Evolutionary conservation across 2,888 invertebrate species (phyloP), one percentile per base, ranked within the genome.

Genomic region (Ophioninae sp.): DNA sequence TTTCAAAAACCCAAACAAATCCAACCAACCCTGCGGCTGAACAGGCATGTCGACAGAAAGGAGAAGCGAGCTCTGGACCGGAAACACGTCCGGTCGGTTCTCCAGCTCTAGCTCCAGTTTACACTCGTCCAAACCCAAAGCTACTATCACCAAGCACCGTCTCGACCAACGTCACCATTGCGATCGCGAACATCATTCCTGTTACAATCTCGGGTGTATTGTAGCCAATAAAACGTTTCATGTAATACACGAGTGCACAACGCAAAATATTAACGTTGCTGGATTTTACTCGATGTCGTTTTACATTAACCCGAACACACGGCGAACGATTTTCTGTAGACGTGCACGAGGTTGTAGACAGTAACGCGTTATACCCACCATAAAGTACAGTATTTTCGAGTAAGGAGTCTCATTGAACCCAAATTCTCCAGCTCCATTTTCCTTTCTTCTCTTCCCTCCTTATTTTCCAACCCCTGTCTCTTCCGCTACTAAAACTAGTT

Each of bases 231-330:
- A 79, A 84, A 79, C 79, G 75, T 82, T 81, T 81, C 73, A 68
- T 72, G 68, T 63, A 81, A 81, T 68, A 75, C 84, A 84, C 83
- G 74, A 81, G 78, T 65, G 77, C 83, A 81, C 81, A 84, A 81
- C 71, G 71, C 72, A 72, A 80, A 83, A 79, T 65, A 30, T 41
- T 68, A 78, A 73, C 22, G 69, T 68, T 74, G 59, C 78, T 56
- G 63, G 68, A 73, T 74, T 83, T 83, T 20, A 79, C 67, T 81
- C 67, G 58, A 20, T 76, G 39, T 41, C 8, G 17, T 44, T 30
- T 30, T 71, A 37, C 63, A 71, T 65, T 20, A 44, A 39, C n/a
- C n/a, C 68, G 44, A 13, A 61, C 22, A 76, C 44, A 67, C 6
- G 30, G 30, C 30, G 30, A 30, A 51, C n/a, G 51, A 6, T 20